phyloP scores from a whole-genome alignment of 2,113 vertebrate species.

The Proterorhinus semilunaris region DNA sequence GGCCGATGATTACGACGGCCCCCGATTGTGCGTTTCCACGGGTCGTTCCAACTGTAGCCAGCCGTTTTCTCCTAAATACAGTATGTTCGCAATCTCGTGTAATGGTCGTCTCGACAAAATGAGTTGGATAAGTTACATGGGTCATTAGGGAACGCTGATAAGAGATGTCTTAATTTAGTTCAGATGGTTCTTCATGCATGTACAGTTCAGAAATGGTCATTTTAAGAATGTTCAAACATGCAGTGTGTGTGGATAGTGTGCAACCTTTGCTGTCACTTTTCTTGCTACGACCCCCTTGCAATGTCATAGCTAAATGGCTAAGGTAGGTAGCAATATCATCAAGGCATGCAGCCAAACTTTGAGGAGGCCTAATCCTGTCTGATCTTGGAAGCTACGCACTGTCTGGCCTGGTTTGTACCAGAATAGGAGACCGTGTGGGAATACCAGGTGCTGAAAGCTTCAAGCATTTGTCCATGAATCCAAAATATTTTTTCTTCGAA shows the following conservation, averaged over 20 bases:
- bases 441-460: no score
- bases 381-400: no score
- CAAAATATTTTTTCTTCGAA: no score
- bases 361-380: no score
- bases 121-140: background rate
- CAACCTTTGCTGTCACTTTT: background rate
- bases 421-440: no score
- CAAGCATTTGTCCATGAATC: no score
- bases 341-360: no score
- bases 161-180: background rate
- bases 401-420: no score
- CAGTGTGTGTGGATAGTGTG: background rate
- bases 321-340: no score
- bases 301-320: no score
- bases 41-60: background rate
- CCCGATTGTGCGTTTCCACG: constrained; percentile 2
- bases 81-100: background rate
- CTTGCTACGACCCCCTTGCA: background rate
- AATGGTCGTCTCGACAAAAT: background rate
- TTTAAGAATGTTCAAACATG: background rate
- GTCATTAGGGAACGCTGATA: constrained; percentile 2
- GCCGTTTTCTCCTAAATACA: background rate
- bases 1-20: constrained; percentile 63
- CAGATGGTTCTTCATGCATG: no score
- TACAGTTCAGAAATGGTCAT: background rate